A percentile compares a stretch with the other conserved stretches of the same genome.
phyloP scores from a whole-genome alignment of 1,140 invertebrate species.

The Drosophila paulistorum region DNA sequence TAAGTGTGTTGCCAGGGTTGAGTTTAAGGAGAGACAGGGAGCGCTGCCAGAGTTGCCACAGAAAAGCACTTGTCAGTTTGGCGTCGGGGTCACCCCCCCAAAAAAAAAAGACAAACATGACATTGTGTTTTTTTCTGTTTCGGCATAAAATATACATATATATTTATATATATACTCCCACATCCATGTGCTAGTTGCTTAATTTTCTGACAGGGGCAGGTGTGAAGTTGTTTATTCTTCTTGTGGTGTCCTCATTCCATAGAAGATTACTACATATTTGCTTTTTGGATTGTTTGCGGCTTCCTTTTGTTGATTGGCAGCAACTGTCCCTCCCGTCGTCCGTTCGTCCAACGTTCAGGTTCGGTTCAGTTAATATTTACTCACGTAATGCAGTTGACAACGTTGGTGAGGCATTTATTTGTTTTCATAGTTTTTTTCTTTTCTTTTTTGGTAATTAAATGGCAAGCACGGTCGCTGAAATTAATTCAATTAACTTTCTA shows the following conservation, averaged over 20 bases:
- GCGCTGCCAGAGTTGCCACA: background rate
- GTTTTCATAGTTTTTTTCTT: conserved; percentile 7
- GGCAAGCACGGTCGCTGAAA: conserved; percentile 29
- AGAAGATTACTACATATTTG: conserved; percentile 44
- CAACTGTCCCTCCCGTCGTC: conserved; percentile 24
- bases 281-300: conserved; percentile 57
- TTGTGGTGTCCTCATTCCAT: conserved; percentile 5
- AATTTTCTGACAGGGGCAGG: conserved; percentile 40
- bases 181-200: conserved; percentile 40
- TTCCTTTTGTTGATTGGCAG: conserved; percentile 73
- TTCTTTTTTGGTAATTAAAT: conserved; percentile 46
- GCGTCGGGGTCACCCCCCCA: too few species aligned
- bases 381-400: conserved; percentile 56
- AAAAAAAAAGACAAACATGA: conserved; percentile 43
- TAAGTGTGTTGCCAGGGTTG: background rate
- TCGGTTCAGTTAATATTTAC: conserved; percentile 55
- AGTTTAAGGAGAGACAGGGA: too few species aligned
- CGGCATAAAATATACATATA: conserved; percentile 21
- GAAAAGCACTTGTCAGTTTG: background rate
- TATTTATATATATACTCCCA: background rate
- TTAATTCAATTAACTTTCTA: conserved; percentile 66
- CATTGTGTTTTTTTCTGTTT: conserved; percentile 56
- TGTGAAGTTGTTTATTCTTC: conserved; percentile 55
- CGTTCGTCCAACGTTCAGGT: conserved; percentile 25
- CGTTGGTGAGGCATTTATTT: background rate